These are phyloP conservation scores for Lasioglossum lativentre DNA, from an alignment of 2,888 invertebrate species.

Conservation along the genomic window DNA sequence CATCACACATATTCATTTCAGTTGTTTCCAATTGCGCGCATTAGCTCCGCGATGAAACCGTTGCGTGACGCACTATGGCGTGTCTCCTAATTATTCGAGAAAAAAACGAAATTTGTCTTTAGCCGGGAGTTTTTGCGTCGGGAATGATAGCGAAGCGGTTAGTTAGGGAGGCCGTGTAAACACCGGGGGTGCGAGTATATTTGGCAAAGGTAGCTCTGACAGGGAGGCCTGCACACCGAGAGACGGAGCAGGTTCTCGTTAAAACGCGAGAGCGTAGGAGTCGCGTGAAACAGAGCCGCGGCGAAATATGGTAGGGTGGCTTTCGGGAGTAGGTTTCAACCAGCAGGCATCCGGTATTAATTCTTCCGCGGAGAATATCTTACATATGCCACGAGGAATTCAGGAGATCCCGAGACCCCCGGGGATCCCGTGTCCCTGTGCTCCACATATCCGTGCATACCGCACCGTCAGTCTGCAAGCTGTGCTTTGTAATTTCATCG, in stretches of 20 bases:
- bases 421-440: neutral
- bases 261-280: neutral
- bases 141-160: neutral
- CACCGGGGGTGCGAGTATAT: neutral
- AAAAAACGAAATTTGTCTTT: neutral
- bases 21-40: neutral
- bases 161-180: neutral
- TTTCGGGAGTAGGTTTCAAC: neutral
- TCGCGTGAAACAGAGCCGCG: neutral
- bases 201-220: neutral
- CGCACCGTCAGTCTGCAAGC: conserved; percentile 33
- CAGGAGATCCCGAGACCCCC: conserved; percentile 15
- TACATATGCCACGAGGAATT: conserved; percentile 44
- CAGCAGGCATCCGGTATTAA: conserved; percentile 37
- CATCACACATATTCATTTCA: too few relatives aligned
- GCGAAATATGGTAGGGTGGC: conserved; percentile 3
- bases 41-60: neutral
- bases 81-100: neutral
- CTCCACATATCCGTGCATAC: conserved; percentile 44
- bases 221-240: neutral
- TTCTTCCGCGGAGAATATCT: conserved; percentile 42
- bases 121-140: neutral
- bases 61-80: neutral
- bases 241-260: neutral
- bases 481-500: conserved; percentile 55